A percentile compares a stretch with the other conserved stretches of the same genome.
phyloP scores from a whole-genome alignment of 2,113 vertebrate species.

The Clupea harengus region DNA sequence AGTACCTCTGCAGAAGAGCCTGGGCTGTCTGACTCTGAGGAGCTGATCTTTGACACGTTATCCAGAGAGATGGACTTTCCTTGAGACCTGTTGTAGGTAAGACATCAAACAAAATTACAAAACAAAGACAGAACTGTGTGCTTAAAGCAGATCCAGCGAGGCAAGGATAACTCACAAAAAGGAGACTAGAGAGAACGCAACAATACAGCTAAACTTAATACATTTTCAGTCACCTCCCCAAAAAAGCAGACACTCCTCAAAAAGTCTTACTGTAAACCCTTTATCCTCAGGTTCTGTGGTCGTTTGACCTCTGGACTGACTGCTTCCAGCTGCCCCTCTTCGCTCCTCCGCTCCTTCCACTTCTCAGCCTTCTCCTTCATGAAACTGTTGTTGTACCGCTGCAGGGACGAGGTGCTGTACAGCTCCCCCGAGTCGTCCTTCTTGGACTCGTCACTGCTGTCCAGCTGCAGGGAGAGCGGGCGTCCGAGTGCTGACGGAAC shows the following conservation, averaged over 20 bases:
- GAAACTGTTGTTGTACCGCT: slow-evolving; percentile 73
- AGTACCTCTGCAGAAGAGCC: slow-evolving; percentile 15
- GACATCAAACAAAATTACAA: not conserved
- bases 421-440: slow-evolving; percentile 29
- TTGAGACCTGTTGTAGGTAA: slow-evolving; percentile 44
- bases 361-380: slow-evolving; percentile 77
- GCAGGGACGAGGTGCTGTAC: slow-evolving; percentile 67
- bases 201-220: not conserved
- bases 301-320: slow-evolving; percentile 42
- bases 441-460: slow-evolving; percentile 32
- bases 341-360: slow-evolving; percentile 77
- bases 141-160: not conserved
- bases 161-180: not conserved
- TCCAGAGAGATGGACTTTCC: slow-evolving; percentile 69
- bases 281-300: not conserved
- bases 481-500: slow-evolving; percentile 41
- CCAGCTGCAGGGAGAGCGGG: slow-evolving; percentile 48
- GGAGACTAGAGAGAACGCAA: not conserved
- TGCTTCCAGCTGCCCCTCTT: slow-evolving; percentile 52
- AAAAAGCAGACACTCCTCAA: not conserved
- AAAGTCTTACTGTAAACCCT: slow-evolving; percentile 50
- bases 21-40: slow-evolving; percentile 66
- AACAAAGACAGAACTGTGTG: not conserved
- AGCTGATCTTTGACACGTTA: slow-evolving; percentile 60
- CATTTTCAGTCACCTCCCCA: not conserved